Conservation (phyloP, 1,140 invertebrate genomes). For the Himalopsyche phryganea region DNA sequence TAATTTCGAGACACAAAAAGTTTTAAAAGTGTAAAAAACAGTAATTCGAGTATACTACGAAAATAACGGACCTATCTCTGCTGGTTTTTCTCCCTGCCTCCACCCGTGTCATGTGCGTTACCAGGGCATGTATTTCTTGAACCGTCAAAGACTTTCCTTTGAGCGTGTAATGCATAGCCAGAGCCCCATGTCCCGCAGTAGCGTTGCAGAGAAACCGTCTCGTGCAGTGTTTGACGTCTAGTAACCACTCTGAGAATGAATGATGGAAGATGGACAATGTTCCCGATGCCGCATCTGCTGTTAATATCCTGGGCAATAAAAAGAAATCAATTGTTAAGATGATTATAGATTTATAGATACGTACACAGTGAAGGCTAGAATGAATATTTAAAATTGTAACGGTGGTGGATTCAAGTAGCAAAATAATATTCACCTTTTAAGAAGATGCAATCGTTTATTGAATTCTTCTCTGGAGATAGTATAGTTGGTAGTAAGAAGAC, state of each 20-base stretch:
- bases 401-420: too few relatives aligned
- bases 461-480: slow-evolving; percentile 82
- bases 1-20: too few relatives aligned
- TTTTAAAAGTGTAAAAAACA: too few relatives aligned
- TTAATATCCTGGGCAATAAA: slow-evolving; percentile 52
- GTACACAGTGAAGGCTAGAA: too few relatives aligned
- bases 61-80: background rate
- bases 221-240: slow-evolving; percentile 95
- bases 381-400: too few relatives aligned
- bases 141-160: slow-evolving; percentile 44
- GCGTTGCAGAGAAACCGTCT: slow-evolving; percentile 88
- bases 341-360: too few relatives aligned
- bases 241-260: slow-evolving; percentile 90
- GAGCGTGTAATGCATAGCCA: slow-evolving; percentile 79
- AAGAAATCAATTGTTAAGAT: too few relatives aligned
- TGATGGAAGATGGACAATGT: slow-evolving; percentile 80
- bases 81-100: slow-evolving; percentile 46
- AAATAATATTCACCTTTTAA: slow-evolving; percentile 60
- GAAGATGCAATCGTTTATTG: slow-evolving; percentile 71
- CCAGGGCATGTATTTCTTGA: slow-evolving; percentile 55
- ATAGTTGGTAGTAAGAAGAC: slow-evolving; percentile 77
- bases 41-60: too few relatives aligned
- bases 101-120: slow-evolving; percentile 55
- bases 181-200: slow-evolving; percentile 82
- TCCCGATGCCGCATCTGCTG: slow-evolving; percentile 54